A percentile compares a stretch with the other conserved stretches of the same genome.
These are phyloP conservation scores for Pygocentrus nattereri DNA, from an alignment of 2,797 vertebrate genomes.

Conservation along the genomic window DNA sequence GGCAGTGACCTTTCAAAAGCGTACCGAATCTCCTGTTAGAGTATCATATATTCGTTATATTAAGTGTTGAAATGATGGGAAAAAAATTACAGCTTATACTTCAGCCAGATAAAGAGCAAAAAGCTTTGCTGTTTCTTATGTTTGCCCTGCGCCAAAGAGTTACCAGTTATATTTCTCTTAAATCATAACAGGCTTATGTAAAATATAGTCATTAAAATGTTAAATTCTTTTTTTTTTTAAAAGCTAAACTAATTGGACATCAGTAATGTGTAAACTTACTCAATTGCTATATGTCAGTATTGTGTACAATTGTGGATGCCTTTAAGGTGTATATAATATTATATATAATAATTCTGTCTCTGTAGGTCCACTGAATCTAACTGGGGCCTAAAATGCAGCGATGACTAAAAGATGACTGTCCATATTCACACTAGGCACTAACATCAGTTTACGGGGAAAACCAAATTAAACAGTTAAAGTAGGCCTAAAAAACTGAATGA, in stretches of 20 bases:
- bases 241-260: background rate
- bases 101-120: background rate
- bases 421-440: background rate
- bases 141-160: background rate
- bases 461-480: background rate
- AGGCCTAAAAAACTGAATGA: background rate
- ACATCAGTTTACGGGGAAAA: background rate
- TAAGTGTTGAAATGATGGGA: slow-evolving; percentile 2
- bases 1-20: slow-evolving; percentile 72
- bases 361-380: background rate
- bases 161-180: background rate
- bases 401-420: background rate
- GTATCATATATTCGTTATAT: slow-evolving; percentile 51
- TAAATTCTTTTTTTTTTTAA: background rate
- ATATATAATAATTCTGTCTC: background rate
- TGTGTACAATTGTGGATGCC: background rate
- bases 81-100: slow-evolving; percentile 6
- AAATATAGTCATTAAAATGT: too few species aligned
- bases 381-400: background rate
- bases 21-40: slow-evolving; percentile 64
- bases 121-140: background rate
- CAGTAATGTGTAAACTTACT: background rate
- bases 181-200: too few species aligned
- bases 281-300: background rate
- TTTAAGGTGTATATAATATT: too few species aligned